Percentiles rank a stretch among this genome's conserved stretches.
Evolutionary conservation across 2,888 invertebrate genomes (phyloP).

Genomic region (Hydropsyche betteni): DNA sequence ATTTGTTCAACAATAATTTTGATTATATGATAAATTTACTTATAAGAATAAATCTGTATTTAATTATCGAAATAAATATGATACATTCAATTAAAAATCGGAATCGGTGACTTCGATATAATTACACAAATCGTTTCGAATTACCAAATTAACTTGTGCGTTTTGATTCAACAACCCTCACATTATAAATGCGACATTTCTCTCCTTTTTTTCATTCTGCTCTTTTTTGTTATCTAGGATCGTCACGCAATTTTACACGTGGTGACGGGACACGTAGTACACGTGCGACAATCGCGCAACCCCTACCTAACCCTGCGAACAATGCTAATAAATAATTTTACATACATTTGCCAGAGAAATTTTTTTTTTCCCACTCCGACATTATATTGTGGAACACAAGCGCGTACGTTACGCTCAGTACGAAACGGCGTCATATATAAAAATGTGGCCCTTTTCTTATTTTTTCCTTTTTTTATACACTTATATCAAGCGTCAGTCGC

Average conservation of each 20-base stretch:
- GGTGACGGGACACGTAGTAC: constrained; percentile 24
- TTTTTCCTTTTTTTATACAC: constrained; percentile 4
- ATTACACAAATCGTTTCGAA: no score
- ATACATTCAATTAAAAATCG: no score
- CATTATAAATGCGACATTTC: constrained; percentile 38
- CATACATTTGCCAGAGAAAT: constrained; percentile 1
- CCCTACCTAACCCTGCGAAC: constrained; percentile 23
- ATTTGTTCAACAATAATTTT: no score
- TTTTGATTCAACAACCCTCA: no score
- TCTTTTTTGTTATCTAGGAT: constrained; percentile 36
- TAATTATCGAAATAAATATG: no score
- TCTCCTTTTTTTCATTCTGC: not conserved
- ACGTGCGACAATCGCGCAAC: constrained; percentile 36
- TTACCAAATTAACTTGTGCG: no score
- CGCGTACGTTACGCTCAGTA: not conserved
- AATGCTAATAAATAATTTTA: constrained; percentile 34
- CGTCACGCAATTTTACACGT: constrained; percentile 45
- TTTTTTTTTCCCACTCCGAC: not conserved
- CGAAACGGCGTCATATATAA: not conserved
- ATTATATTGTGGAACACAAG: not conserved
- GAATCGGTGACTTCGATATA: no score
- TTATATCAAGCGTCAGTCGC: constrained; percentile 43
- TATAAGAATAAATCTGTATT: no score
- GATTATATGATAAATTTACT: no score
- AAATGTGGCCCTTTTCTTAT: constrained; percentile 20